Evolutionary conservation across 2,888 invertebrate genomes (phyloP).

Genomic region (Ophioninae sp.): DNA sequence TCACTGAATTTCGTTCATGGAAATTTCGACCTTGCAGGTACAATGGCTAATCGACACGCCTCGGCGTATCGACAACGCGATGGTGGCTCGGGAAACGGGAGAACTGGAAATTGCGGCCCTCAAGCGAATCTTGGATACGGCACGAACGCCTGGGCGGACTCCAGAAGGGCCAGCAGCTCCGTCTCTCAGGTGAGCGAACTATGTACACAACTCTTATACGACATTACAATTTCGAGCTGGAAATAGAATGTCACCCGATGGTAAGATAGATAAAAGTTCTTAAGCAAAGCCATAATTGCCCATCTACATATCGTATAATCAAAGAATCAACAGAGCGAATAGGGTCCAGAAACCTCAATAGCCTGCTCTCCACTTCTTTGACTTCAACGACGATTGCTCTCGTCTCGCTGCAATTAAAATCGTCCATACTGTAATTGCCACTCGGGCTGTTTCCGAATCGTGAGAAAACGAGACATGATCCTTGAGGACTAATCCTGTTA

Average conservation of each 20-base stretch:
- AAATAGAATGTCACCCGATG: conserved; percentile 3
- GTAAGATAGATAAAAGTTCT: not conserved
- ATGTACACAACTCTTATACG: not conserved
- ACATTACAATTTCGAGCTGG: conserved; percentile 5
- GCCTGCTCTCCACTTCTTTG: not conserved
- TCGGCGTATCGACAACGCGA: conserved; percentile 85
- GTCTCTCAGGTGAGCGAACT: conserved; percentile 85
- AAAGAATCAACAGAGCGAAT: not conserved
- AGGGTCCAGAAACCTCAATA: not conserved
- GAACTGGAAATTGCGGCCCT: conserved; percentile 80
- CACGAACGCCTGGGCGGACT: conserved; percentile 83
- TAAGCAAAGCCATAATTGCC: conserved; percentile 34
- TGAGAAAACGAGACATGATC: conserved; percentile 4
- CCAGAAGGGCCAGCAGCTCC: conserved; percentile 87
- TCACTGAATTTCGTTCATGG: not conserved
- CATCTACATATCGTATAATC: conserved; percentile 36
- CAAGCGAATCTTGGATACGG: conserved; percentile 82
- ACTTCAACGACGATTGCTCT: conserved; percentile 41
- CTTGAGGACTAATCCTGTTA: conserved; percentile 20
- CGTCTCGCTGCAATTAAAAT: conserved; percentile 55
- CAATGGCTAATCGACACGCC: conserved; percentile 81
- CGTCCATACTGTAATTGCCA: conserved; percentile 44
- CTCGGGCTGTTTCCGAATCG: conserved; percentile 30
- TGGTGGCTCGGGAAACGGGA: conserved; percentile 79
- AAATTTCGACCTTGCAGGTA: conserved; percentile 64